Percentiles rank a stretch among this genome's conserved stretches.
phyloP scores from a whole-genome alignment of 2,888 invertebrate species.

The Melanophora roralis region DNA sequence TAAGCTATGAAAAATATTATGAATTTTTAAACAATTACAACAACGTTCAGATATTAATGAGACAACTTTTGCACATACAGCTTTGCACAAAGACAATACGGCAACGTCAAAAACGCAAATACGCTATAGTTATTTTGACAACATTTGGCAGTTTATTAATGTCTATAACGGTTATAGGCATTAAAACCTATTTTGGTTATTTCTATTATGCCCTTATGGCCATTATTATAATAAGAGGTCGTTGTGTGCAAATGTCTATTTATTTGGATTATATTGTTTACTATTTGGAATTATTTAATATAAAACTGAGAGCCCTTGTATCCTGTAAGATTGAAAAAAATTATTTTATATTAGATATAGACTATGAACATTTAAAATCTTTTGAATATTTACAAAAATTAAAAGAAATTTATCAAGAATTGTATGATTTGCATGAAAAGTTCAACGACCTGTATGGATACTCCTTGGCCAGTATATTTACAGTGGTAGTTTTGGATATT shows the following conservation, averaged over 20 bases:
- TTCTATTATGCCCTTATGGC: constrained; percentile 55
- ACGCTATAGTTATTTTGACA: background rate
- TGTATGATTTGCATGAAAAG: constrained; percentile 62
- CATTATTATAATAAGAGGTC: constrained; percentile 53
- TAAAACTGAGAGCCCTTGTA: constrained; percentile 63
- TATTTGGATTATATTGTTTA: constrained; percentile 61
- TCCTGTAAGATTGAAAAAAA: constrained; percentile 56
- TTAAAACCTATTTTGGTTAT: constrained; percentile 49
- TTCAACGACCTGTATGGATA: constrained; percentile 68
- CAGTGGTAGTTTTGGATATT: constrained; percentile 67
- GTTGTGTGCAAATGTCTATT: constrained; percentile 50
- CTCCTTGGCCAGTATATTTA: constrained; percentile 66
- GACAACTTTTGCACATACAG: constrained; percentile 42
- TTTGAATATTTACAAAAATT: constrained; percentile 67
- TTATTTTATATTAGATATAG: constrained; percentile 61
- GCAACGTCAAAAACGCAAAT: constrained; percentile 50
- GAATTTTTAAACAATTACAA: constrained; percentile 63
- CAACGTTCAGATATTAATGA: constrained; percentile 50
- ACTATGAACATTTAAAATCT: constrained; percentile 65
- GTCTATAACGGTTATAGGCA: constrained; percentile 14
- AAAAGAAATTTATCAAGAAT: constrained; percentile 67
- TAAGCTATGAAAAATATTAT: constrained; percentile 63
- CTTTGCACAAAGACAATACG: constrained; percentile 32
- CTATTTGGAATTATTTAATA: constrained; percentile 63
- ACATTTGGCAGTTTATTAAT: constrained; percentile 43